A percentile compares a stretch with the other conserved stretches of the same genome.
phyloP scores from a whole-genome alignment of 2,113 vertebrate genomes.

The Malurus elegans region DNA sequence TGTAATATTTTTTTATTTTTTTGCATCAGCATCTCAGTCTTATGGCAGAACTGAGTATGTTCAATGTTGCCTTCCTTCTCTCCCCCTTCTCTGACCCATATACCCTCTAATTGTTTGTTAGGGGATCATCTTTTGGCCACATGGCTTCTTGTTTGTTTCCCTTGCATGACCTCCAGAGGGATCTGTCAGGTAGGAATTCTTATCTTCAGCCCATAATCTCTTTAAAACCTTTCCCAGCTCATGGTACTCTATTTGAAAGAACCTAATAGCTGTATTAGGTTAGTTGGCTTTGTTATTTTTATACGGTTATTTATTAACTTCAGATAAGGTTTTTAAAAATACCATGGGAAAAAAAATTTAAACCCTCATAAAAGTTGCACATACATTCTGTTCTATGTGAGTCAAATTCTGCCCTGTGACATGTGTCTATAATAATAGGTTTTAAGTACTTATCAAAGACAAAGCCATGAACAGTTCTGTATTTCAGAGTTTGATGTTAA shows the following conservation, averaged over 20 bases:
- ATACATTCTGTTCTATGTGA: not conserved
- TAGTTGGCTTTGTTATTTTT: not conserved
- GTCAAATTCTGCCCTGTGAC: not conserved
- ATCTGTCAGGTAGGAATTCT: constrained; percentile 32
- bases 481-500: not conserved
- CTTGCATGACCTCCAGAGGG: constrained; percentile 20
- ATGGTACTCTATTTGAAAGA: not conserved
- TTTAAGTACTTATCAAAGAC: not conserved
- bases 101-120: not conserved
- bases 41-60: not conserved
- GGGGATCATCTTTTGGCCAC: constrained; percentile 18
- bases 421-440: not conserved
- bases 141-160: constrained; percentile 4
- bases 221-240: constrained; percentile 21
- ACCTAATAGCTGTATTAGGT: not conserved
- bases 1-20: not conserved
- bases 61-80: not conserved
- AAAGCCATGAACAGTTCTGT: not conserved
- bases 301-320: not conserved
- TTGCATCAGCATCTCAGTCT: not conserved
- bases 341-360: not conserved
- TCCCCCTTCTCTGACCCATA: not conserved
- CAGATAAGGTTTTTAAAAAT: not conserved
- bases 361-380: not conserved
- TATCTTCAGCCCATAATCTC: constrained; percentile 29